A percentile compares a stretch with the other conserved stretches of the same genome.
These are phyloP conservation scores for Planococcus citri DNA, from an alignment of 1,140 invertebrate genomes.

Conservation along the genomic window DNA sequence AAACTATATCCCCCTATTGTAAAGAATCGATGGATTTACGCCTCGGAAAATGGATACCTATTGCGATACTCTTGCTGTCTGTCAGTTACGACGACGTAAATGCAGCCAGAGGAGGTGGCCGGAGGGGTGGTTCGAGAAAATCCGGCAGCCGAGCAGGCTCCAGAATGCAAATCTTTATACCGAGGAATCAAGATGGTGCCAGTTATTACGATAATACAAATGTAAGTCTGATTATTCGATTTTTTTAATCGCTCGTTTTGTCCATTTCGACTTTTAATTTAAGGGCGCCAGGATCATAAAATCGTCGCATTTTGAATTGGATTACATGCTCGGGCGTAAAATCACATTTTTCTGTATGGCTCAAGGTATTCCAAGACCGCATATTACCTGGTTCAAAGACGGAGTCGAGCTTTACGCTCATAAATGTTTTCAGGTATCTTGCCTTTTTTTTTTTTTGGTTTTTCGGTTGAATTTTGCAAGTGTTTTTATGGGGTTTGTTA, in stretches of 20 bases:
- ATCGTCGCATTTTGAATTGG: conserved; percentile 46
- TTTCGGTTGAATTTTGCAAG: too few species aligned
- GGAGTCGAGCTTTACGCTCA: conserved; percentile 44
- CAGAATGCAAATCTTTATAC: conserved; percentile 45
- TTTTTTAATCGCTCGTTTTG: not conserved
- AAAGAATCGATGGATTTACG: not conserved
- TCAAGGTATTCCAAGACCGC: conserved; percentile 39
- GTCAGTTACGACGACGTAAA: not conserved
- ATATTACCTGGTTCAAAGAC: conserved; percentile 46
- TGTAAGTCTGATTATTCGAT: conserved; percentile 37
- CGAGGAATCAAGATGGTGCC: conserved; percentile 47
- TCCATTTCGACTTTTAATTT: not conserved
- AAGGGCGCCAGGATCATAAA: conserved; percentile 44
- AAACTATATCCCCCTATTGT: not conserved
- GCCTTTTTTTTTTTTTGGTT: too few species aligned
- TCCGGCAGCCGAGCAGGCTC: conserved; percentile 33
- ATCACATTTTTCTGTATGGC: conserved; percentile 46
- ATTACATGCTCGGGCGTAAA: conserved; percentile 45
- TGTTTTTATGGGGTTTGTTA: not conserved
- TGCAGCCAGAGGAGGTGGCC: conserved; percentile 31
- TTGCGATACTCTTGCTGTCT: not conserved
- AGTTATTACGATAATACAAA: conserved; percentile 61
- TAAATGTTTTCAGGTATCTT: conserved; percentile 40
- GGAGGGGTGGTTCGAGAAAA: conserved; percentile 31
- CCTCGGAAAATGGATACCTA: not conserved